Evolutionary conservation across 2,797 vertebrate species (phyloP).

Genomic region (Decapterus maruadsi): DNA sequence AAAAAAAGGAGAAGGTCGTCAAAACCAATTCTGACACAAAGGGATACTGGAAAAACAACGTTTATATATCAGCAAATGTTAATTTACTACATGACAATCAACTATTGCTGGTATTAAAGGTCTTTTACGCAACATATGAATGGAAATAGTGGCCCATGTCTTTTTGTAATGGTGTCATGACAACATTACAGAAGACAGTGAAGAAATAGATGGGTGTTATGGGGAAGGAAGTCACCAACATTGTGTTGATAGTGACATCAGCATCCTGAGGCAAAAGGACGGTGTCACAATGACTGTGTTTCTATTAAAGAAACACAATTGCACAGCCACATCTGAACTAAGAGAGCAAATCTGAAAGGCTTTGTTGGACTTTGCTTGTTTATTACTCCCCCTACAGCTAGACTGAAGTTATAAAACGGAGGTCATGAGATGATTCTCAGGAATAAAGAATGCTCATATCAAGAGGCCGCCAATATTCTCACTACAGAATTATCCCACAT

Average conservation of each 20-base stretch:
- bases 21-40: slow-evolving; percentile 6
- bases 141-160: neutral
- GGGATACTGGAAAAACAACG: too few species aligned
- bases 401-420: neutral
- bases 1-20: neutral
- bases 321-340: too few species aligned
- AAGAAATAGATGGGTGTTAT: neutral
- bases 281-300: neutral
- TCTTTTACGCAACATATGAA: neutral
- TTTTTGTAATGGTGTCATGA: neutral
- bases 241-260: neutral
- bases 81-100: neutral
- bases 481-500: too few species aligned
- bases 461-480: too few species aligned
- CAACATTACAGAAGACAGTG: neutral
- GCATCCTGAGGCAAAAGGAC: neutral
- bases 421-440: too few species aligned
- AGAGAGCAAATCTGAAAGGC: neutral
- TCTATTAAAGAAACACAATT: neutral
- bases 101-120: neutral
- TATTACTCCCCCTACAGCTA: neutral
- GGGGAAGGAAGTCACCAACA: neutral
- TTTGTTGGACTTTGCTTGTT: neutral
- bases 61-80: too few species aligned
- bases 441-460: too few species aligned